Evolutionary conservation across 2,797 vertebrate genomes (phyloP).

Genomic region (Triplophysa bombifrons): DNA sequence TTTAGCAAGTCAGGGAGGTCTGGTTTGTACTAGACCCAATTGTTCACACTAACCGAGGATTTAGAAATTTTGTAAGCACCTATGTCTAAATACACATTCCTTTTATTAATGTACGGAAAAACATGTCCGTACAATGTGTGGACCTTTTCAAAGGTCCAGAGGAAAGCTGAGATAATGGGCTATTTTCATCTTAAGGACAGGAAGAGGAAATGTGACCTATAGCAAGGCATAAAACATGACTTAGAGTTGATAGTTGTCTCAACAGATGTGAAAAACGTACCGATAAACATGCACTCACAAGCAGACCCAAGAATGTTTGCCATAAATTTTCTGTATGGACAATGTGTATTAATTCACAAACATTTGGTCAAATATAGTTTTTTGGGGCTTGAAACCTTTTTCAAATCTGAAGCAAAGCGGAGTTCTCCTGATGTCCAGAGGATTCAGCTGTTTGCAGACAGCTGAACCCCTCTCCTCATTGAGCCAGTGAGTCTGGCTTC

Average conservation of each 20-base stretch:
- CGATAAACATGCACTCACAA: neutral
- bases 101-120: constrained; percentile 55
- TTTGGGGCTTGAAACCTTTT: neutral
- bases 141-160: constrained; percentile 66
- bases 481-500: constrained; percentile 75
- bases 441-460: constrained; percentile 73
- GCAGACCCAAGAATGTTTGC: neutral
- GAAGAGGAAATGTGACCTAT: constrained; percentile 45
- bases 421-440: constrained; percentile 40
- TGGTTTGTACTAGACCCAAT: constrained; percentile 62
- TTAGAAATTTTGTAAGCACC: neutral
- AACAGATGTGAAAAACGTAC: constrained; percentile 22
- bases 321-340: neutral
- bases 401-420: constrained; percentile 23
- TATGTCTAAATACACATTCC: constrained; percentile 24
- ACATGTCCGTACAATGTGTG: constrained; percentile 64
- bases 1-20: constrained; percentile 65
- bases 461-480: constrained; percentile 70
- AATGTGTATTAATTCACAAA: neutral
- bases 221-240: constrained; percentile 31
- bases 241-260: constrained; percentile 10
- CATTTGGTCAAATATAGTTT: neutral
- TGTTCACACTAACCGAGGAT: constrained; percentile 5
- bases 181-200: constrained; percentile 35
- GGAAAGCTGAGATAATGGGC: constrained; percentile 69